Conservation (phyloP, 2,888 invertebrate species). For the Harpalus rufipes region DNA sequence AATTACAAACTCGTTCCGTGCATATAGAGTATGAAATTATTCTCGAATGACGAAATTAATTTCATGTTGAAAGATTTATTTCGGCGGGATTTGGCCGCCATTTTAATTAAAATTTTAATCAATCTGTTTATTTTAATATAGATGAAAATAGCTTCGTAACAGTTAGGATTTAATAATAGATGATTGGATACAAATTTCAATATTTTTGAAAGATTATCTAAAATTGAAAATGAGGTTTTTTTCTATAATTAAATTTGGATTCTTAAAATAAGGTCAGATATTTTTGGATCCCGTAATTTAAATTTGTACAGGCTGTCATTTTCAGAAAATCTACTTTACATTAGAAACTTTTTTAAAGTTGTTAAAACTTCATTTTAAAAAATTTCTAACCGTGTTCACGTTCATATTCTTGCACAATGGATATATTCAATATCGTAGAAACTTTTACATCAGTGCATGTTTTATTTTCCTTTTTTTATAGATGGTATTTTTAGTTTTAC, state of each 20-base stretch:
- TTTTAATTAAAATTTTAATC: slow-evolving; percentile 46
- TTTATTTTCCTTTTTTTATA: too few relatives aligned
- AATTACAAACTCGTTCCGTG: slow-evolving; percentile 2
- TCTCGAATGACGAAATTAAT: slow-evolving; percentile 11
- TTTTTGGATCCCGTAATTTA: background rate
- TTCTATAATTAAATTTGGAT: background rate
- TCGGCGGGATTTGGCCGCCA: background rate
- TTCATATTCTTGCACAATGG: background rate
- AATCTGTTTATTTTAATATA: slow-evolving; percentile 42
- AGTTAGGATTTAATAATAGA: background rate
- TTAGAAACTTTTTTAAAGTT: background rate
- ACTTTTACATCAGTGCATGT: background rate
- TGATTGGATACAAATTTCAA: background rate
- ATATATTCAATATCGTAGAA: background rate
- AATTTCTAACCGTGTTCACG: background rate
- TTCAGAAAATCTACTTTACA: slow-evolving; percentile 1
- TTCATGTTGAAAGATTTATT: slow-evolving; percentile 34
- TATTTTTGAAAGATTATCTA: background rate
- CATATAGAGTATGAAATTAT: background rate
- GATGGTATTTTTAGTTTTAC: too few relatives aligned
- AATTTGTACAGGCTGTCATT: background rate
- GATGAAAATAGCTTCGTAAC: background rate
- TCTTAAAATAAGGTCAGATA: background rate
- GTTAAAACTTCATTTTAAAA: background rate
- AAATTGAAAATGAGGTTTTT: background rate